Evolutionary conservation across 2,797 vertebrate genomes (phyloP).

Genomic region (Tapirus indicus): DNA sequence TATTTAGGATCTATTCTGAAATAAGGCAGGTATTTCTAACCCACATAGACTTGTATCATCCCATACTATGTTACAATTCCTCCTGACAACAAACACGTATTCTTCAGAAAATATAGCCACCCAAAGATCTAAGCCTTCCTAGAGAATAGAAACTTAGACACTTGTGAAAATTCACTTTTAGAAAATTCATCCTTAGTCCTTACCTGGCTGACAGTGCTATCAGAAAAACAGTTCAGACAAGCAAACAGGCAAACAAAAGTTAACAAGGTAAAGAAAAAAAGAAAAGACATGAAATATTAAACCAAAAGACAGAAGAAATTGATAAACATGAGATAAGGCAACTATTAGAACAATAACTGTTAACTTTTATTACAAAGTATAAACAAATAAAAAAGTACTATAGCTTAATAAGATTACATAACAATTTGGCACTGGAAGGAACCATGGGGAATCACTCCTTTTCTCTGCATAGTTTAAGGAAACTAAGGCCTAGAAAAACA

Average conservation of each 20-base stretch:
- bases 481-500: not conserved
- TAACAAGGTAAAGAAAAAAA: not conserved
- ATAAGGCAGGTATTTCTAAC: not conserved
- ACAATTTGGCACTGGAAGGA: not conserved
- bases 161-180: not conserved
- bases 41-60: not conserved
- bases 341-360: not conserved
- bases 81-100: not conserved
- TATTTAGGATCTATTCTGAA: not conserved
- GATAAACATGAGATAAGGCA: not conserved
- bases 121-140: slow-evolving; percentile 29
- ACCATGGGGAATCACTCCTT: not conserved
- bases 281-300: not conserved
- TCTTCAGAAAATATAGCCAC: slow-evolving; percentile 6
- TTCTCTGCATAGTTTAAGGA: slow-evolving; percentile 16
- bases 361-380: not conserved
- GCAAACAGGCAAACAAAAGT: not conserved
- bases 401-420: not conserved
- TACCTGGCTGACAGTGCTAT: not conserved
- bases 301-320: not conserved
- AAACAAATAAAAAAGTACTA: slow-evolving; percentile 2
- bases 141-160: not conserved
- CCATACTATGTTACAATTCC: not conserved
- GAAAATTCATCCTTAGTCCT: not conserved
- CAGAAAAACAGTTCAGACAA: slow-evolving; percentile 7